Conservation (phyloP, 2,888 invertebrate genomes). For the Hypsopygia costalis region DNA sequence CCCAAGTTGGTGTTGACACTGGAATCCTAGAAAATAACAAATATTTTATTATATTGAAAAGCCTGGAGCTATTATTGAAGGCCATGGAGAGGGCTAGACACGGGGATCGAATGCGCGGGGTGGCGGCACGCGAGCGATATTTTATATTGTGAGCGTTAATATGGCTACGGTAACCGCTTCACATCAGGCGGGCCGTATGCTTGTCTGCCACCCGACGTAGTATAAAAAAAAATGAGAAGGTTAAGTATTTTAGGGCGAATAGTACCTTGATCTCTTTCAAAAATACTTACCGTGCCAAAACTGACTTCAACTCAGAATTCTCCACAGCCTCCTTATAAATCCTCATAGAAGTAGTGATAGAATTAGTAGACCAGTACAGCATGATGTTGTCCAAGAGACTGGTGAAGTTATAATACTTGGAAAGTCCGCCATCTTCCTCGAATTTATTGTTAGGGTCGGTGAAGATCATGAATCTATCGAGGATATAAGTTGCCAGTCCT, state of each 20-base stretch:
- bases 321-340: slow-evolving; percentile 83
- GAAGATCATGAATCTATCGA: slow-evolving; percentile 90
- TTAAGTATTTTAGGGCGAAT: too few species aligned
- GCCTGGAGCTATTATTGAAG: too few species aligned
- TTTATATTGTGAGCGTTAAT: too few species aligned
- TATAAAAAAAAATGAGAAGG: too few species aligned
- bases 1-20: slow-evolving; percentile 85
- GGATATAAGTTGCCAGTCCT: slow-evolving; percentile 91
- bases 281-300: slow-evolving; percentile 56
- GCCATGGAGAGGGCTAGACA: too few species aligned
- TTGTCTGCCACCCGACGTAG: too few species aligned
- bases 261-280: too few species aligned
- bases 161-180: too few species aligned
- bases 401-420: slow-evolving; percentile 43
- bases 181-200: too few species aligned
- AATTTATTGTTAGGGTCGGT: slow-evolving; percentile 78
- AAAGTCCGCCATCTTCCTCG: slow-evolving; percentile 82
- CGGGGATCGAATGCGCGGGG: too few species aligned
- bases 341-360: slow-evolving; percentile 69
- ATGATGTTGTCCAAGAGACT: slow-evolving; percentile 76
- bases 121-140: too few species aligned
- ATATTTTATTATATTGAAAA: too few species aligned
- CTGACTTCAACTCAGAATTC: slow-evolving; percentile 38
- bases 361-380: slow-evolving; percentile 76
- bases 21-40: slow-evolving; percentile 77